Conservation (phyloP, 2,113 vertebrate species). For the Corythoichthys intestinalis region DNA sequence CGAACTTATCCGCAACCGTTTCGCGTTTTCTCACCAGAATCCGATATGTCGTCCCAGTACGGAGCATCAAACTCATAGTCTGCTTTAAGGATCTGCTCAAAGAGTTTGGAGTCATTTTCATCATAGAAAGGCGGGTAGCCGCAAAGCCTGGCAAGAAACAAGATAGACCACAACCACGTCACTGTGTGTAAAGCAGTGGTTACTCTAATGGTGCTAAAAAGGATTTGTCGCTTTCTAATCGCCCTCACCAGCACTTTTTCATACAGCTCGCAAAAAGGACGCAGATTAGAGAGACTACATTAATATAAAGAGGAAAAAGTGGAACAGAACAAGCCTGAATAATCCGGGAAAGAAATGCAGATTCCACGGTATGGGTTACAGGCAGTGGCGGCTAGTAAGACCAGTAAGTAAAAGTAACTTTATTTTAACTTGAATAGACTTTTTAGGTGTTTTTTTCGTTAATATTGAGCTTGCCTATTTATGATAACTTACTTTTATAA, state of each 20-base stretch:
- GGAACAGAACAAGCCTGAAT: background rate
- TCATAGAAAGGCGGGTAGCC: slow-evolving; percentile 99
- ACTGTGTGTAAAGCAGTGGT: background rate
- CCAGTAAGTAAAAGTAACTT: background rate
- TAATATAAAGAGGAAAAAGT: slow-evolving; percentile 8
- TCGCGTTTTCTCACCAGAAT: slow-evolving; percentile 81
- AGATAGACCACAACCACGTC: slow-evolving; percentile 21
- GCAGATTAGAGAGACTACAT: slow-evolving; percentile 37
- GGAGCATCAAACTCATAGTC: slow-evolving; percentile 98
- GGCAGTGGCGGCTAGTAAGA: background rate
- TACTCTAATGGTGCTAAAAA: slow-evolving; percentile 34
- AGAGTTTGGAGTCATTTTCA: slow-evolving; percentile 97
- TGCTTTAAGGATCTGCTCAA: slow-evolving; percentile 96
- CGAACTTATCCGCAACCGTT: no score
- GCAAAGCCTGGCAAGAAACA: slow-evolving; percentile 75
- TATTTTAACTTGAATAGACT: no score
- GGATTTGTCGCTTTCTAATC: slow-evolving; percentile 52
- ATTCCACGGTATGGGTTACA: background rate
- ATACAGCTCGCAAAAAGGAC: slow-evolving; percentile 23
- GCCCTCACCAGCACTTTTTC: slow-evolving; percentile 36
- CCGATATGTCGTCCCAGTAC: slow-evolving; percentile 98
- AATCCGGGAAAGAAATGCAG: slow-evolving; percentile 6
- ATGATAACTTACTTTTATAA: no score
- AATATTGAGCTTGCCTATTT: no score
- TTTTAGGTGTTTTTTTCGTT: no score